Evolutionary conservation across 2,113 vertebrate genomes (phyloP), one percentile per base, ranked within the genome.

Genomic region (Myodes glareolus): DNA sequence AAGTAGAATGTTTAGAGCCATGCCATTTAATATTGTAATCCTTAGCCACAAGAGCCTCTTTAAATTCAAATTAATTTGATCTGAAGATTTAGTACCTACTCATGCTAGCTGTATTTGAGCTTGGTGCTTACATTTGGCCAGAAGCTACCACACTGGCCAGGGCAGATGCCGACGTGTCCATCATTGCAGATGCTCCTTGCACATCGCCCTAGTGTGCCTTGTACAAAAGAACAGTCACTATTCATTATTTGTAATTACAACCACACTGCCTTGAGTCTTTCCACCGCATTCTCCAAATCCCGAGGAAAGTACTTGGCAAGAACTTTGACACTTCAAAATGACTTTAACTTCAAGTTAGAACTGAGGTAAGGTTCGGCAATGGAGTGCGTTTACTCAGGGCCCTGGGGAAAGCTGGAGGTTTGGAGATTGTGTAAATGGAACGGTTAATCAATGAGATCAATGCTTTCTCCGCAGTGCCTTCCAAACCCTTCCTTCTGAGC

Each of bases 401-500:
- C 95, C 1, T 97, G 98, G 92, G 73, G 96, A 92, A 91, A 89
- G 77, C 81, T 91, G 70, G 93, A 55, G 95, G 97, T 92, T 98
- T 77, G 97, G 97, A 95, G 97, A 94, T 97, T 96, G 96, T 95
- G 92, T 92, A 61, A 93, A 94, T 97, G 98, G 97, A 98, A 92
- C 87, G 96, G 94, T 95, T 98, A 97, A 98, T 98, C 97, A 97
- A 92, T 98, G 98, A 97, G 96, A 97, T 98, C 96, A 88, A 3
- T 98, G 96, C 97, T 98, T 97, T 98, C 96, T 98, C 98, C 98
- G 94, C 99, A 99, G 99, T 97, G 98, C 98, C 99, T 96, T 98
- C 99, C 98, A 99, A 99, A 97, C 98, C 98, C 84, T 99, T 99
- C 96, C 99, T 99, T 98, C 98, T 99, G 97, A 99, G 98, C 68